Percentiles rank a stretch among this genome's conserved stretches.
phyloP scores from a whole-genome alignment of 1,140 invertebrate species.

The Anastrepha ludens region DNA sequence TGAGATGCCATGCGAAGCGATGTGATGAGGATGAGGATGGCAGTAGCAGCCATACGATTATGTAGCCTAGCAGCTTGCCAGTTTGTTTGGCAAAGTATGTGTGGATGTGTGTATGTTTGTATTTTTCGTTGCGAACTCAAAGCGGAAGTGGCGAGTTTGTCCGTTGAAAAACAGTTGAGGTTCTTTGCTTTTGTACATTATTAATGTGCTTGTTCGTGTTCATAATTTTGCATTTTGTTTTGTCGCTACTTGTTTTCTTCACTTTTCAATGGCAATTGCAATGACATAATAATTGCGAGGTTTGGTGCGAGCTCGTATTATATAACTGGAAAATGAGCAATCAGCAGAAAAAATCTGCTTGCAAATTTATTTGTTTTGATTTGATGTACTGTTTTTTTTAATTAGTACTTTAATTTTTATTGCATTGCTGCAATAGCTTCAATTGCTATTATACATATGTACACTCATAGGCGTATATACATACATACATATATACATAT shows the following conservation, averaged over 20 bases:
- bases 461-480: not conserved
- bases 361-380: not conserved
- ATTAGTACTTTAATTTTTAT: not conserved
- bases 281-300: slow-evolving; percentile 37
- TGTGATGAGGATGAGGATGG: too few species aligned
- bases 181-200: not conserved
- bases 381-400: not conserved
- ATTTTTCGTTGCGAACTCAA: not conserved
- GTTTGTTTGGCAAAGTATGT: not conserved
- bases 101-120: not conserved
- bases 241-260: not conserved
- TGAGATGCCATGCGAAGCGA: not conserved
- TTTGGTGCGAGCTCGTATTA: not conserved
- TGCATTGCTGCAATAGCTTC: not conserved
- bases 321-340: not conserved
- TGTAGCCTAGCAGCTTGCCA: not conserved
- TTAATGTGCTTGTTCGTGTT: not conserved
- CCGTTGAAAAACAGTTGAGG: not conserved
- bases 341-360: not conserved
- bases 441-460: not conserved
- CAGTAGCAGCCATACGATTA: not conserved
- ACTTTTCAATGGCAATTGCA: slow-evolving; percentile 30
- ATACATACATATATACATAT: not conserved
- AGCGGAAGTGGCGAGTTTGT: slow-evolving; percentile 41
- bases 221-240: not conserved